phyloP scores from a whole-genome alignment of 2,113 vertebrate genomes.

The Corythornis madagascariensis region DNA sequence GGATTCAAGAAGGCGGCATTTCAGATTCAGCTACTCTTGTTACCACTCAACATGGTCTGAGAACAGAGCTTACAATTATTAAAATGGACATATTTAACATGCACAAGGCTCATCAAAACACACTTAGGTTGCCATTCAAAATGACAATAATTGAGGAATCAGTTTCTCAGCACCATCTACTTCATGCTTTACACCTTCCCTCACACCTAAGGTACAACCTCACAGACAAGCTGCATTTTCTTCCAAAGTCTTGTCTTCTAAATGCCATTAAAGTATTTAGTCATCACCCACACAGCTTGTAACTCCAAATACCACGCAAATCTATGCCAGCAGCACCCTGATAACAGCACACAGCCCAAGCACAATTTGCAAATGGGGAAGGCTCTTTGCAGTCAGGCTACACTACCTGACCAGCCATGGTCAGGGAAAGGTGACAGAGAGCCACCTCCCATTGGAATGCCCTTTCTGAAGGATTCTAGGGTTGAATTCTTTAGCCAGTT shows the following conservation, averaged over 20 bases:
- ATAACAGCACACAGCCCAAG: not conserved
- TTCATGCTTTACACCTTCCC: not conserved
- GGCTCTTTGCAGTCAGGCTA: not conserved
- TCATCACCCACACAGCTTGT: not conserved
- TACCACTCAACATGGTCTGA: rapidly evolving
- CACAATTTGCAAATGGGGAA: not conserved
- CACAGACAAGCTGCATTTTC: not conserved
- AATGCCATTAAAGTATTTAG: not conserved
- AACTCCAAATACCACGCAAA: not conserved
- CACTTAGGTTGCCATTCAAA: not conserved
- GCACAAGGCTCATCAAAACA: not conserved
- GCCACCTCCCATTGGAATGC: no score
- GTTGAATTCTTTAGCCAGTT: not conserved
- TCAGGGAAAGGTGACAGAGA: no score
- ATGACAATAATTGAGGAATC: not conserved
- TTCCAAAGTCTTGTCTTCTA: not conserved
- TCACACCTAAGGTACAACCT: not conserved
- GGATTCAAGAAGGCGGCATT: not conserved
- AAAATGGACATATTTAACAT: not conserved
- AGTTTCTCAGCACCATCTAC: not conserved
- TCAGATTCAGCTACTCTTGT: not conserved
- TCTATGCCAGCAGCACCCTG: not conserved
- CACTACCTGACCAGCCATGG: rapidly evolving
- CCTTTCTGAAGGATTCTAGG: not conserved
- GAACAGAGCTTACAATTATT: not conserved